Evolutionary conservation across 2,113 vertebrate species (phyloP), one percentile per base, ranked within the genome.

Genomic region (Bubalus kerabau): DNA sequence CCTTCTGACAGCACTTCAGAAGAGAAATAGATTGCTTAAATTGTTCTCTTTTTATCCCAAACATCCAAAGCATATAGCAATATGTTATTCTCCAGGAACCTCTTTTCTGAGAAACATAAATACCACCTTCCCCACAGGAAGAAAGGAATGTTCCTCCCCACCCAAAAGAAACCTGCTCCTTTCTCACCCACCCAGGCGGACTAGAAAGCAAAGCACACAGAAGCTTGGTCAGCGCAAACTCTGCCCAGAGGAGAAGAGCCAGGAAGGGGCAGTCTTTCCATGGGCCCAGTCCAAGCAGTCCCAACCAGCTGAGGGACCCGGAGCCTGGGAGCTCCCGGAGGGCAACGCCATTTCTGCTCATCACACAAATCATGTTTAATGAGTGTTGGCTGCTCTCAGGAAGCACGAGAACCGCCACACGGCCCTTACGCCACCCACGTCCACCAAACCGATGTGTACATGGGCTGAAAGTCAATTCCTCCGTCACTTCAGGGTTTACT

Each of bases 91-190:
- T 96, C 94, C 59, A 82, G 95, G 82, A 96, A 97, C 93, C 94
- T 95, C 96, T 98, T 97, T 90, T 97, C 95, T 95, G 96, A 97
- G 98, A 97, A 97, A 97, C 91, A 95, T 97, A 98, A 98, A 98
- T 97, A 98, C 91, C 90, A 94, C 96, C 97, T 97, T 98, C 97
- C 96, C 97, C 96, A 90, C 89, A 97, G 93, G 93, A 97, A 97
- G 97, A 98, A 96, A 98, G 93, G 97, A 98, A 98, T 98, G 97
- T 96, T 91, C 91, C 90, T 98, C 93, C 89, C 93, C 96, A 97
- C 97, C 98, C 97, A 97, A 90, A 97, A 97, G 97, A 98, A 97
- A 95, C 94, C 97, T 60, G 93, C 88, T 97, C 91, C 89, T 86
- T 91, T 89, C 93, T 89, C 78, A 97, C 96, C 78, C 97, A 95